phyloP scores from a whole-genome alignment of 2,113 vertebrate genomes.

The Pelecanus crispus region DNA sequence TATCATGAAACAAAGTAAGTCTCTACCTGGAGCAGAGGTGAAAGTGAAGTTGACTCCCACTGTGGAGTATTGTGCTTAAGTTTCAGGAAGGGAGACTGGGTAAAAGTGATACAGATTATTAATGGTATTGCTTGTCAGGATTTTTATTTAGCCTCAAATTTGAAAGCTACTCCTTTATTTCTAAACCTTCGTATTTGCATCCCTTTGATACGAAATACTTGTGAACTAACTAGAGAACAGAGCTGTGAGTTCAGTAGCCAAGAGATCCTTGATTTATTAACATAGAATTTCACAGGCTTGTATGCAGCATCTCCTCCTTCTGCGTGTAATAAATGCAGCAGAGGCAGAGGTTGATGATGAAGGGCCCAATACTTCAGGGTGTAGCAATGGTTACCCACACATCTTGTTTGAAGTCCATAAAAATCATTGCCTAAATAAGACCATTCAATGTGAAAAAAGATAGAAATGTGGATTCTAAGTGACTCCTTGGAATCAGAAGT shows the following conservation, averaged over 20 bases:
- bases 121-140: not conserved
- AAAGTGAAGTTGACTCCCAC: not conserved
- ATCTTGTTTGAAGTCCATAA: not conserved
- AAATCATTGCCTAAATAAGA: not conserved
- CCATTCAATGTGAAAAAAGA: not conserved
- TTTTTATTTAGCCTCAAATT: constrained; percentile 38
- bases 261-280: constrained; percentile 21
- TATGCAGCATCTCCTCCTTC: not conserved
- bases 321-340: not conserved
- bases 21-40: not conserved
- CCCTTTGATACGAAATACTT: constrained; percentile 41
- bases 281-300: not conserved
- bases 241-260: constrained; percentile 28
- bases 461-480: not conserved
- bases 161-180: constrained; percentile 30
- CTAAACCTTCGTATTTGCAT: constrained; percentile 42
- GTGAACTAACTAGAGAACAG: constrained; percentile 55
- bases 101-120: not conserved
- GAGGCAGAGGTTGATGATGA: not conserved
- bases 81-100: not conserved
- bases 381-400: not conserved
- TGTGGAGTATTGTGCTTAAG: not conserved
- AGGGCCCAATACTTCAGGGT: not conserved
- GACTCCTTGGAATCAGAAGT: not conserved
- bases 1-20: not conserved